A percentile compares a stretch with the other conserved stretches of the same genome.
phyloP scores from a whole-genome alignment of 2,113 vertebrate species.

The Tiliqua scincoides region DNA sequence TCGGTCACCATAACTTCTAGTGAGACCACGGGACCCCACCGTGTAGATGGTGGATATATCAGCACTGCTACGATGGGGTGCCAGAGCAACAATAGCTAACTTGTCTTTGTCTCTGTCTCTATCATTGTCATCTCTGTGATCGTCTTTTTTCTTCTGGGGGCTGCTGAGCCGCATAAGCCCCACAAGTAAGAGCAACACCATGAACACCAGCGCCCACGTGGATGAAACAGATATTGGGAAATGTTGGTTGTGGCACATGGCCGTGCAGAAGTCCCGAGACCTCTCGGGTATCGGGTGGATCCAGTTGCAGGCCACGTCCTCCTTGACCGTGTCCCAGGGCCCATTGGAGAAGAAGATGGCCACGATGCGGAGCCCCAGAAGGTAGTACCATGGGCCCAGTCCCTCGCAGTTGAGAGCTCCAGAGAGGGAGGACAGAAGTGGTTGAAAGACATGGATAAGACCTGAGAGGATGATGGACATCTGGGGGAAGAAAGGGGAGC shows the following conservation, averaged over 20 bases:
- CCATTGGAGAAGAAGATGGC: slow-evolving; percentile 25
- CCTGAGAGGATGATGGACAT: slow-evolving; percentile 34
- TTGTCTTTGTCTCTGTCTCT: not conserved
- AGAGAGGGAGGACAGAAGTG: slow-evolving; percentile 25
- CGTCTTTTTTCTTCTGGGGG: not conserved
- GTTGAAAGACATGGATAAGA: slow-evolving; percentile 27
- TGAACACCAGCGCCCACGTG: not conserved
- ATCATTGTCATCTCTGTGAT: too few relatives aligned
- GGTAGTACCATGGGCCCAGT: slow-evolving; percentile 33
- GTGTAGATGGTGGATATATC: not conserved
- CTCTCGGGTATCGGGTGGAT: not conserved
- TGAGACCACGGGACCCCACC: not conserved
- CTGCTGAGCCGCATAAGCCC: slow-evolving; percentile 7
- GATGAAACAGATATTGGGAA: not conserved
- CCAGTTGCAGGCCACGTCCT: not conserved
- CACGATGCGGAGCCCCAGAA: slow-evolving; percentile 24
- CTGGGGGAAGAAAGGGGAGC: not conserved
- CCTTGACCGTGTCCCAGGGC: not conserved
- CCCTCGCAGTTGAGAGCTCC: slow-evolving; percentile 19
- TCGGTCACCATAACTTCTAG: too few relatives aligned
- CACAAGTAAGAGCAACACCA: not conserved
- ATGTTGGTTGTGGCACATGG: slow-evolving; percentile 14
- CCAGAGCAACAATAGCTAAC: not conserved
- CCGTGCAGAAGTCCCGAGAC: not conserved
- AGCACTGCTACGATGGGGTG: not conserved